A percentile compares a stretch with the other conserved stretches of the same genome.
These are phyloP conservation scores for Athalia rosae DNA, from an alignment of 2,888 invertebrate species.

Conservation along the genomic window DNA sequence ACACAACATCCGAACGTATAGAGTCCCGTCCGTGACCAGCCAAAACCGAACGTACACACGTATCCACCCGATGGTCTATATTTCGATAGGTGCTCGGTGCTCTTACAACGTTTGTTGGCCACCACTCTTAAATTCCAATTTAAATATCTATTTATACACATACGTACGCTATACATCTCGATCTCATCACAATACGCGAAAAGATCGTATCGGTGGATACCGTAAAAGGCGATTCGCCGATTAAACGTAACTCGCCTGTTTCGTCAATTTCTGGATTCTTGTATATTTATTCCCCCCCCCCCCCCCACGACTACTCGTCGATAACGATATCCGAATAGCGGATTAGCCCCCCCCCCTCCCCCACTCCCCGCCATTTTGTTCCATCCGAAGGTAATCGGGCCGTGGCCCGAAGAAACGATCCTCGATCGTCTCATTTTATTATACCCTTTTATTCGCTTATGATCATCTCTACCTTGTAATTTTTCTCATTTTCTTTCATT, in stretches of 20 bases:
- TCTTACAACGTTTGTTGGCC: constrained; percentile 37
- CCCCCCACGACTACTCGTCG: too few relatives aligned
- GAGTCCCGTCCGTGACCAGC: constrained; percentile 32
- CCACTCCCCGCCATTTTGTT: too few relatives aligned
- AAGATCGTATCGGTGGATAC: constrained; percentile 8
- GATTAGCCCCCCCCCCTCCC: too few relatives aligned
- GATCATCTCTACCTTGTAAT: background rate
- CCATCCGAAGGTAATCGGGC: too few relatives aligned
- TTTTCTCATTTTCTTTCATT: background rate
- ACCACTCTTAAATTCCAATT: constrained; percentile 33
- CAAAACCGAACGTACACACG: background rate
- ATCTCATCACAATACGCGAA: too few relatives aligned
- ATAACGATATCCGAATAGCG: too few relatives aligned
- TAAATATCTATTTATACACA: constrained; percentile 30
- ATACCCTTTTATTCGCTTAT: background rate
- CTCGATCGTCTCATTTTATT: too few relatives aligned
- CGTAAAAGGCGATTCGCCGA: constrained; percentile 31
- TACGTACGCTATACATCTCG: constrained; percentile 10
- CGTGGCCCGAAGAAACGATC: too few relatives aligned
- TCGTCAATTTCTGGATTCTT: too few relatives aligned
- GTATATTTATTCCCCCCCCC: too few relatives aligned
- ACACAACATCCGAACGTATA: constrained; percentile 32
- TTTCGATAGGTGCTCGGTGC: constrained; percentile 32
- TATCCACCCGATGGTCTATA: constrained; percentile 2
- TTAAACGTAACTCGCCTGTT: too few relatives aligned